A percentile compares a stretch with the other conserved stretches of the same genome.
phyloP scores from a whole-genome alignment of 2,113 vertebrate genomes.

The Entosphenus tridentatus region DNA sequence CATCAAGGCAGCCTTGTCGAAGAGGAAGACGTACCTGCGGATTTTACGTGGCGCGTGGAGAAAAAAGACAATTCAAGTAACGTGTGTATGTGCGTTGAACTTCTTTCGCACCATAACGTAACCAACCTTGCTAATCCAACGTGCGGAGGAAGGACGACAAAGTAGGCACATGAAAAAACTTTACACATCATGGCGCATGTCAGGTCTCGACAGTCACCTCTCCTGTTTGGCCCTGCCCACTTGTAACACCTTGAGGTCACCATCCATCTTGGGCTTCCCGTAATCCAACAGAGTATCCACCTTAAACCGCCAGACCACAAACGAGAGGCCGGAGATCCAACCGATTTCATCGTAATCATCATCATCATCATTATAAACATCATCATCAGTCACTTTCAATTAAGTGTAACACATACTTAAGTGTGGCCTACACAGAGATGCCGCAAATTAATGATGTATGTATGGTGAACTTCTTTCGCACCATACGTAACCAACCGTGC shows the following conservation, averaged over 20 bases:
- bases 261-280: conserved; percentile 79
- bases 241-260: conserved; percentile 77
- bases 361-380: too few relatives aligned
- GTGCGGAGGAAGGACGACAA: too few relatives aligned
- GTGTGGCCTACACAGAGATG: too few relatives aligned
- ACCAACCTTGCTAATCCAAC: too few relatives aligned
- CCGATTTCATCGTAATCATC: background rate
- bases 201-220: conserved; percentile 27
- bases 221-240: conserved; percentile 88
- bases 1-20: conserved; percentile 3
- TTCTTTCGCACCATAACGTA: too few relatives aligned
- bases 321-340: background rate
- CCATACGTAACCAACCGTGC: too few relatives aligned
- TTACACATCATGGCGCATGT: too few relatives aligned
- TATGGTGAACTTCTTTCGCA: background rate
- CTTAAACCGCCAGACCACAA: conserved; percentile 20
- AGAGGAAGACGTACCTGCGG: background rate
- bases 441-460: background rate
- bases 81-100: too few relatives aligned
- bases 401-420: conserved; percentile 7
- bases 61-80: too few relatives aligned
- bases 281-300: conserved; percentile 84
- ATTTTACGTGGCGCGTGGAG: too few relatives aligned
- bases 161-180: too few relatives aligned
- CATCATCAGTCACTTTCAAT: too few relatives aligned